Evolutionary conservation across 2,888 invertebrate genomes (phyloP).

Genomic region (Eumacrocentrus americanus): DNA sequence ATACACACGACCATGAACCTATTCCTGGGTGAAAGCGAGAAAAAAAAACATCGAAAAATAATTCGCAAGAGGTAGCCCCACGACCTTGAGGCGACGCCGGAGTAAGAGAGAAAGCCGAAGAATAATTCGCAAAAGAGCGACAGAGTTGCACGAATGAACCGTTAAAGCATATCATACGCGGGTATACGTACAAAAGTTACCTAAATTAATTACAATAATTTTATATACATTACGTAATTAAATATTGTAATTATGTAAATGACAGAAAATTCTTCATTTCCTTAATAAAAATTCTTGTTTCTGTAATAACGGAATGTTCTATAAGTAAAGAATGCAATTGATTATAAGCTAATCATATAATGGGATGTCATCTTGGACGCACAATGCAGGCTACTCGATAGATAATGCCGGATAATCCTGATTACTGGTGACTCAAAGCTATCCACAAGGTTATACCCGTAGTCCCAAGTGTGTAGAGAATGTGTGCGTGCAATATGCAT

Average conservation of each 20-base stretch:
- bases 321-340: constrained; percentile 3
- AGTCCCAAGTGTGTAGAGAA: constrained; percentile 32
- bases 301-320: neutral
- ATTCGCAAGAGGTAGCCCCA: constrained; percentile 26
- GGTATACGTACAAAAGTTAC: too few species aligned
- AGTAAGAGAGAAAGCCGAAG: constrained; percentile 18
- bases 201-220: too few species aligned
- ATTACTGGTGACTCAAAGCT: neutral
- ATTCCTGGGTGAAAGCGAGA: constrained; percentile 17
- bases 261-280: neutral
- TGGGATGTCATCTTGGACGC: constrained; percentile 36
- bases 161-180: too few species aligned
- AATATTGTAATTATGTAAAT: neutral
- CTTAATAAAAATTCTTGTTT: neutral
- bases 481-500: too few species aligned
- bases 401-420: constrained; percentile 43
- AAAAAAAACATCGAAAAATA: constrained; percentile 29
- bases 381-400: constrained; percentile 54
- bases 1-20: constrained; percentile 29
- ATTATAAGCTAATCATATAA: constrained; percentile 9
- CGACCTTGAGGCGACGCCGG: constrained; percentile 10
- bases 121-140: constrained; percentile 6
- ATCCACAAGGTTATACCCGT: constrained; percentile 29
- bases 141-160: too few species aligned
- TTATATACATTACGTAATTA: too few species aligned